Base-by-base conservation (phyloP, 2,888 invertebrate species). In the Bellardia pandia region DNA sequence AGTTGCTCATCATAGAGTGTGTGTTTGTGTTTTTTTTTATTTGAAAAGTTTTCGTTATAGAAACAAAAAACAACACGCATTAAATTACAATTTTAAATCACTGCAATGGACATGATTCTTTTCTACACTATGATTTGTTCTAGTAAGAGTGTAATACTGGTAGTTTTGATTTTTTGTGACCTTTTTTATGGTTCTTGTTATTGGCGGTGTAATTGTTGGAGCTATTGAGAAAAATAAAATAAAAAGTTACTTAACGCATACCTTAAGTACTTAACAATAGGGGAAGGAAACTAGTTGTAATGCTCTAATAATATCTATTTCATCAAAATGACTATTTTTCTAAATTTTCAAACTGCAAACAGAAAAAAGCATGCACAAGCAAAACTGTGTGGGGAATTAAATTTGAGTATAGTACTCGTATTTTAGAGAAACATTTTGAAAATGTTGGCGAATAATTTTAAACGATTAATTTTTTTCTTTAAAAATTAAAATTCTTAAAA, bases 191-290 rank as follows among this genome's bases (percentile, higher is more conserved):
- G 53, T 53, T 40, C 33, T 58, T 81, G 30, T 45, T 48, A n/a
- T 3, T 45, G 11, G 13, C 5, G 58, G 30, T 14, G 14, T 45
- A 14, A 7, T 64, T 23, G n/a, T 9, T 40, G 11, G 16, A 75
- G 48, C 16, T 37, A 40, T 66, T 58, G 45, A 42, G 40, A 37
- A 48, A 75, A 75, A 58, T 11, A 60, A 82, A 48, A 77, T 58
- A 66, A 45, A 23, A 80, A 84, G 37, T 45, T 77, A 81, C 86
- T 86, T 86, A 86, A 86, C 84, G 86, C 84, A 86, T 84, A 86
- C 84, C 86, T 84, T 51, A 77, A 74, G 51, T 81, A 81, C 66
- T 84, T 84, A 74, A 23, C 7, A 53, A 3, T 6, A 16, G 3
- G n/a, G 33, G 69, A 85, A 71, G 84, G 2, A 66, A 45, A n/a